Evolutionary conservation across 2,113 vertebrate species (phyloP).

Genomic region (Cromileptes altivelis): DNA sequence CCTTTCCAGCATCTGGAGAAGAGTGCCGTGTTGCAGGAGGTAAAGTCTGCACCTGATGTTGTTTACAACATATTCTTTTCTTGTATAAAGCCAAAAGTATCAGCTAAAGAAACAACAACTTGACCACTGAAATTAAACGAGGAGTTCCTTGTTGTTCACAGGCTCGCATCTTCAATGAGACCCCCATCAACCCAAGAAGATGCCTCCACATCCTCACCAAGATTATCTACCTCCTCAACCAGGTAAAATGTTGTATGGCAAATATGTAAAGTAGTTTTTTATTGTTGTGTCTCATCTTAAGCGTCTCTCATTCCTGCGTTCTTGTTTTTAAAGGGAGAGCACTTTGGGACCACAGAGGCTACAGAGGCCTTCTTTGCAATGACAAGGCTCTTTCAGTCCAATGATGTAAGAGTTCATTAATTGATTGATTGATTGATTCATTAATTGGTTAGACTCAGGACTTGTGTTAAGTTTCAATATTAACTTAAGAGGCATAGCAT

Average conservation of each 20-base stretch:
- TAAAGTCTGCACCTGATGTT: constrained; percentile 57
- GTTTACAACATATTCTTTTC: rapidly evolving
- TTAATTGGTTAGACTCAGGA: background rate
- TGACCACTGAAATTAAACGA: background rate
- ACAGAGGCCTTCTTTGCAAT: constrained; percentile 99
- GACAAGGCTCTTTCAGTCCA: constrained; percentile 97
- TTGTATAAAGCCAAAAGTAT: too few species aligned
- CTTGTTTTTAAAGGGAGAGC: constrained; percentile 88
- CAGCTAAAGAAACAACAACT: rapidly evolving
- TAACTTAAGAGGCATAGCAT: too few species aligned
- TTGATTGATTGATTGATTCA: background rate
- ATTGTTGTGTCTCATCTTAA: background rate
- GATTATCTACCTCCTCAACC: constrained; percentile 97
- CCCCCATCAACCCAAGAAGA: constrained; percentile 96
- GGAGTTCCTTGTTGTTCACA: constrained; percentile 51
- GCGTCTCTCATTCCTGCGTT: background rate
- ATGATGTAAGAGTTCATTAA: constrained; percentile 89
- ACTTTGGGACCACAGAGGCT: constrained; percentile 97
- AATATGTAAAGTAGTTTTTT: rapidly evolving
- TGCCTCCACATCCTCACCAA: constrained; percentile 99
- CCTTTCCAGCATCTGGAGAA: constrained; percentile 99
- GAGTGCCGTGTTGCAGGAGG: constrained; percentile 97
- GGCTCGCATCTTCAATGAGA: constrained; percentile 98
- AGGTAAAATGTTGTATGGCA: constrained; percentile 81
- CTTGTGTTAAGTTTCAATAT: background rate